Conservation (phyloP, 1,140 invertebrate genomes). For the Zaprionus nigranus region DNA sequence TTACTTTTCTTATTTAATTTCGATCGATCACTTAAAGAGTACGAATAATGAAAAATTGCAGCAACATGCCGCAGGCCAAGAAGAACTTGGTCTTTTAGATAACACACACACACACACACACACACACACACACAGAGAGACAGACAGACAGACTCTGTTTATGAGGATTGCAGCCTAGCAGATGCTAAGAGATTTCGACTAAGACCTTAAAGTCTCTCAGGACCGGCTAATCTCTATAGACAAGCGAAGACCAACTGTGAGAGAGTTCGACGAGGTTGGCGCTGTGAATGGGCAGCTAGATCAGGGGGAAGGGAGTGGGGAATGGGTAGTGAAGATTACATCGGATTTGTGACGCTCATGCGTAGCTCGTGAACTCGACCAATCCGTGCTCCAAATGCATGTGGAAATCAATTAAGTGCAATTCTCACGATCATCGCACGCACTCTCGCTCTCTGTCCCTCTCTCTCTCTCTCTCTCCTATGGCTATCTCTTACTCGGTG, state of each 20-base stretch:
- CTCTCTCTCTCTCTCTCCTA: background rate
- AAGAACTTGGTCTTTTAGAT: slow-evolving; percentile 52
- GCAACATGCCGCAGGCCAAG: slow-evolving; percentile 57
- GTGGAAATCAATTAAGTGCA: slow-evolving; percentile 76
- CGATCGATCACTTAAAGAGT: slow-evolving; percentile 80
- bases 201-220: slow-evolving; percentile 1
- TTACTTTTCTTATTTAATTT: slow-evolving; percentile 82
- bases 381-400: slow-evolving; percentile 50
- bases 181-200: slow-evolving; percentile 8
- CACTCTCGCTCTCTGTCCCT: slow-evolving; percentile 1
- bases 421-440: slow-evolving; percentile 67
- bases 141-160: background rate
- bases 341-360: slow-evolving; percentile 71
- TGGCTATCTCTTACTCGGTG: no score
- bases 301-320: background rate
- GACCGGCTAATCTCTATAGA: slow-evolving; percentile 1
- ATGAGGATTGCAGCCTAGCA: slow-evolving; percentile 1
- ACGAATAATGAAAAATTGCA: slow-evolving; percentile 79
- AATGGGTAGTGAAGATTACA: slow-evolving; percentile 13
- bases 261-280: background rate
- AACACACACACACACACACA: slow-evolving; percentile 40
- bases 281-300: background rate
- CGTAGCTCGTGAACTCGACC: slow-evolving; percentile 61
- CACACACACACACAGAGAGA: slow-evolving; percentile 17
- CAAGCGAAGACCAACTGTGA: slow-evolving; percentile 1